Conservation (phyloP, 1,140 invertebrate species). For the Chrysoperla carnea region DNA sequence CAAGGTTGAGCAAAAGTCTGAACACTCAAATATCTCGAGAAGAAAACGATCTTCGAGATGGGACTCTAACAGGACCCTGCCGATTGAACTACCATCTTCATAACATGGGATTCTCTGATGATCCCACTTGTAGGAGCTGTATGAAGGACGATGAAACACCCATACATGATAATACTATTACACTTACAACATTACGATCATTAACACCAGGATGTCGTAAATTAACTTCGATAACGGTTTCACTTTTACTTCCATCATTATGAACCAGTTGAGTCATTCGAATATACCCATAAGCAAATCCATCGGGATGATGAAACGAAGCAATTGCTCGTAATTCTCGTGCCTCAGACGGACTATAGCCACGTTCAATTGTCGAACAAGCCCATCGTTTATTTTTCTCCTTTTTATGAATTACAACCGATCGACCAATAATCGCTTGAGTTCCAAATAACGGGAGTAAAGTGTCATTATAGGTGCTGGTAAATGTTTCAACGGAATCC, state of each 20-base stretch:
- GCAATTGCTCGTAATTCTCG: conserved; percentile 72
- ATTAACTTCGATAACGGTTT: conserved; percentile 79
- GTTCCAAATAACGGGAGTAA: conserved; percentile 71
- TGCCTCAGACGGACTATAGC: conserved; percentile 70
- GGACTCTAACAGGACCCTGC: too few relatives aligned
- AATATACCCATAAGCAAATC: conserved; percentile 73
- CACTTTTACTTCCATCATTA: conserved; percentile 68
- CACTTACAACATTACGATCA: conserved; percentile 57
- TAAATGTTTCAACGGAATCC: conserved; percentile 35
- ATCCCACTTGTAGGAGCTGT: too few relatives aligned
- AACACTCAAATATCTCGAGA: too few relatives aligned
- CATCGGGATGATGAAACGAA: conserved; percentile 78
- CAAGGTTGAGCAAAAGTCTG: neutral
- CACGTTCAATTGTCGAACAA: conserved; percentile 68
- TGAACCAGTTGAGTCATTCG: conserved; percentile 78
- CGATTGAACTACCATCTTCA: too few relatives aligned
- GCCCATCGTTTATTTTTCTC: conserved; percentile 47
- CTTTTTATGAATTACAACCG: conserved; percentile 70
- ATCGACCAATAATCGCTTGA: conserved; percentile 67
- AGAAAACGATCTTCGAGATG: too few relatives aligned
- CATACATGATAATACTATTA: too few relatives aligned
- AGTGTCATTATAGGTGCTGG: conserved; percentile 56
- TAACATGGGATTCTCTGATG: too few relatives aligned
- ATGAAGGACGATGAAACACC: too few relatives aligned
- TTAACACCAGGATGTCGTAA: conserved; percentile 65